Evolutionary conservation across 1,140 invertebrate species (phyloP).

Genomic region (Drosophila pallidifrons): DNA sequence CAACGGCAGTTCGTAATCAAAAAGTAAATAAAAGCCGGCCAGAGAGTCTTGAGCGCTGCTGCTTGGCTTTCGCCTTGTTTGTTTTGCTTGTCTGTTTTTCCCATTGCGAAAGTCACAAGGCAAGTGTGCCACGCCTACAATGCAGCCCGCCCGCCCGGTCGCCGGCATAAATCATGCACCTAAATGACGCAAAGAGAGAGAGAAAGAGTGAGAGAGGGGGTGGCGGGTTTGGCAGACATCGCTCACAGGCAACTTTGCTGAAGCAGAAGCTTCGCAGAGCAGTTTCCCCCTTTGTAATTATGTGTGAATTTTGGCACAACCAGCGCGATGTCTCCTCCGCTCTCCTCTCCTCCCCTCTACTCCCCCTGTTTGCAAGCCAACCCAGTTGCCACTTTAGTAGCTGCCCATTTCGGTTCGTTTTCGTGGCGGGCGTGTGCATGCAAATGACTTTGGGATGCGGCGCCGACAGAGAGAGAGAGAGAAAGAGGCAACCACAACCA

Average conservation of each 20-base stretch:
- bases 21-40: constrained; percentile 74
- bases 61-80: too few relatives aligned
- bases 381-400: constrained; percentile 17
- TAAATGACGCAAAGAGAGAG: constrained; percentile 1
- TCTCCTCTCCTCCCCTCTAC: background rate
- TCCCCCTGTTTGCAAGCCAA: background rate
- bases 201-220: background rate
- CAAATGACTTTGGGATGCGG: constrained; percentile 33
- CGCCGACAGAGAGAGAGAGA: background rate
- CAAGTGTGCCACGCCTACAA: constrained; percentile 71
- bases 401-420: background rate
- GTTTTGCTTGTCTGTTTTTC: background rate
- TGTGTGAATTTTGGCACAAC: constrained; percentile 68
- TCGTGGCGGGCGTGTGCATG: constrained; percentile 48
- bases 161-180: constrained; percentile 43
- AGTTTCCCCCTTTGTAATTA: constrained; percentile 58
- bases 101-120: constrained; percentile 46
- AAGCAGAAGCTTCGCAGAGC: background rate
- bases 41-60: constrained; percentile 57
- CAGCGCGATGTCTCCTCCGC: background rate
- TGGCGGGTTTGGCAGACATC: background rate
- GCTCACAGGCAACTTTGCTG: constrained; percentile 3
- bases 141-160: constrained; percentile 18
- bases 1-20: constrained; percentile 54
- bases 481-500: background rate